These are phyloP conservation scores for Ophioninae sp. DNA, from an alignment of 2,888 invertebrate genomes.

Conservation along the genomic window DNA sequence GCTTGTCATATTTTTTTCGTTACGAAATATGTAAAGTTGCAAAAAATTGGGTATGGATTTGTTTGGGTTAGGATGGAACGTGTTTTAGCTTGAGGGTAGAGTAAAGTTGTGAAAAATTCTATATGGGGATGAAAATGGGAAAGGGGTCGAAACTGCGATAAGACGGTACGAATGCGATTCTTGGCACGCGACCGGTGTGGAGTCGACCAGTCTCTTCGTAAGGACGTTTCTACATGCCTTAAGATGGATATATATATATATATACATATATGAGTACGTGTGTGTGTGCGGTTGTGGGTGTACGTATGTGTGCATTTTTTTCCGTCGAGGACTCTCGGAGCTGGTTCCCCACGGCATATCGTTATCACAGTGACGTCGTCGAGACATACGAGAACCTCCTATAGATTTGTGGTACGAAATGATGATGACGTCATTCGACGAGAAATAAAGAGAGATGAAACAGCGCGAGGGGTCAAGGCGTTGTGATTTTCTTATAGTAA, in stretches of 20 bases:
- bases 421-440: slow-evolving; percentile 66
- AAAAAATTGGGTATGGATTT: too few species aligned
- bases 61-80: slow-evolving; percentile 27
- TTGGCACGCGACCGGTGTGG: slow-evolving; percentile 68
- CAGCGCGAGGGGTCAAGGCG: slow-evolving; percentile 69
- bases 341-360: slow-evolving; percentile 36
- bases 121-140: slow-evolving; percentile 20
- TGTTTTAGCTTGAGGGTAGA: slow-evolving; percentile 25
- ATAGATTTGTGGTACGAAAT: slow-evolving; percentile 48
- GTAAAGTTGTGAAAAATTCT: slow-evolving; percentile 24
- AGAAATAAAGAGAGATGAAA: slow-evolving; percentile 17
- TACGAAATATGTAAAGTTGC: too few species aligned
- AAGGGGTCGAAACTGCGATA: slow-evolving; percentile 62
- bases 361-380: slow-evolving; percentile 67
- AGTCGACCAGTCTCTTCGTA: slow-evolving; percentile 62
- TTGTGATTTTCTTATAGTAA: slow-evolving; percentile 39
- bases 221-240: slow-evolving; percentile 65
- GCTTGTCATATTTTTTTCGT: too few species aligned
- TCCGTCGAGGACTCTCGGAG: slow-evolving; percentile 43
- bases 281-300: too few species aligned
- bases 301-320: not conserved
- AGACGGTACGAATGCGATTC: slow-evolving; percentile 59
- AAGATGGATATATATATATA: slow-evolving; percentile 35
- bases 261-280: too few species aligned
- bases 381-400: slow-evolving; percentile 38